Percentiles rank a stretch among this genome's conserved stretches.
Conservation (phyloP, 1,140 invertebrate species). For the Ostrea denselamellosa region DNA sequence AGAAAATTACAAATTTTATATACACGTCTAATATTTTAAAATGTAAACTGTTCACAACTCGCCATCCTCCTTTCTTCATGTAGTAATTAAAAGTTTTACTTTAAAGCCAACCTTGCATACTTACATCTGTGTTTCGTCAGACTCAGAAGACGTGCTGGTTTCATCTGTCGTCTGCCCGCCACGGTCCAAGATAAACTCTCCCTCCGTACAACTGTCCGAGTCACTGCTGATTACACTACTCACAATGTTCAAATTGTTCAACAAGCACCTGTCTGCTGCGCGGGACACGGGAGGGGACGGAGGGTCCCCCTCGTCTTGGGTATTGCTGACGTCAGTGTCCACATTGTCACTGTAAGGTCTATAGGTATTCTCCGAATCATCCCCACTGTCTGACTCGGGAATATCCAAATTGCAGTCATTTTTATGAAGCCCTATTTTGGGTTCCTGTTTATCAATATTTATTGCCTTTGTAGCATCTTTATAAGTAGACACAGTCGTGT, state of each 20-base stretch:
- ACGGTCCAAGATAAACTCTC: slow-evolving; percentile 53
- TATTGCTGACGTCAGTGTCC: slow-evolving; percentile 64
- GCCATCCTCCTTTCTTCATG: not conserved
- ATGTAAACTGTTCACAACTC: not conserved
- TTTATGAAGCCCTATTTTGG: slow-evolving; percentile 9
- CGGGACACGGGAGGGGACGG: slow-evolving; percentile 48
- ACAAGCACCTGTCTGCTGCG: slow-evolving; percentile 34
- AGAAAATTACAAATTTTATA: too few species aligned
- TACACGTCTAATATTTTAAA: not conserved
- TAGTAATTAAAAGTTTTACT: not conserved
- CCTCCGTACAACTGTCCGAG: slow-evolving; percentile 66
- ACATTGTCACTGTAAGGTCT: slow-evolving; percentile 63
- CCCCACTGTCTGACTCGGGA: slow-evolving; percentile 64
- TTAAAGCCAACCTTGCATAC: slow-evolving; percentile 17
- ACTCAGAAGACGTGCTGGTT: slow-evolving; percentile 63
- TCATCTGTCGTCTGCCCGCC: slow-evolving; percentile 61
- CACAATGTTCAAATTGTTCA: slow-evolving; percentile 53
- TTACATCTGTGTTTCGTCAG: slow-evolving; percentile 68
- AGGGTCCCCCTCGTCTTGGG: slow-evolving; percentile 62
- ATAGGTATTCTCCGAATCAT: slow-evolving; percentile 63
- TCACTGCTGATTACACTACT: slow-evolving; percentile 62
- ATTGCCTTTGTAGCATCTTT: slow-evolving; percentile 12
- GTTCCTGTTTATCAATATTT: slow-evolving; percentile 39
- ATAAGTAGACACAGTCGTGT: slow-evolving; percentile 6
- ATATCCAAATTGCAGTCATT: slow-evolving; percentile 49